phyloP scores from a whole-genome alignment of 2,797 vertebrate genomes.

The Onychomys leucogaster region DNA sequence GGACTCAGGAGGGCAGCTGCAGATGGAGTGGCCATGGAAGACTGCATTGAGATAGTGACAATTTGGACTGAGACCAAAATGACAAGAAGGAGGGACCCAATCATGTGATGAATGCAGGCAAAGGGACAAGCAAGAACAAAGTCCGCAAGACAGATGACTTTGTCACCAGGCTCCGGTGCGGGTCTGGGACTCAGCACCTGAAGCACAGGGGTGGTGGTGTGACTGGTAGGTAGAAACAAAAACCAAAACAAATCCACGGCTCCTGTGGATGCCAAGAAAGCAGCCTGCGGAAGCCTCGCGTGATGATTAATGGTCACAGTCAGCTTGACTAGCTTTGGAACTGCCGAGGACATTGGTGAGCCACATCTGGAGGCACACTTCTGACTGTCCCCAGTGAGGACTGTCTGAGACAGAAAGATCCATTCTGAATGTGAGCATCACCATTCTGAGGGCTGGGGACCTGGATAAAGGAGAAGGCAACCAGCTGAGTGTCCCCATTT shows the following conservation, averaged over 20 bases:
- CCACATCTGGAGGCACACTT: not conserved
- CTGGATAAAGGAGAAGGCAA: not conserved
- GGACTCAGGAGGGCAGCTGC: not conserved
- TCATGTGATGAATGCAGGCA: not conserved
- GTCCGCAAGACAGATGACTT: not conserved
- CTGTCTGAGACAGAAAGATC: no score
- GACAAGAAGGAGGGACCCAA: not conserved
- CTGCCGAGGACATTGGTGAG: not conserved
- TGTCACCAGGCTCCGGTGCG: not conserved
- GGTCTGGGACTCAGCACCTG: no score
- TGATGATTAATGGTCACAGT: not conserved
- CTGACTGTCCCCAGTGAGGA: not conserved
- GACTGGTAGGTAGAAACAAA: not conserved
- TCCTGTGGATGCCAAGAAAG: not conserved
- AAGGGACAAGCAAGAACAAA: not conserved
- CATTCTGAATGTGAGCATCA: no score
- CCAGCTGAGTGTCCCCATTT: no score
- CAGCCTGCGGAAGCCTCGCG: not conserved
- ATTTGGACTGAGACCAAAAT: not conserved
- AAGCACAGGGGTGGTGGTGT: not conserved
- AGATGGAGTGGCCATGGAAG: not conserved
- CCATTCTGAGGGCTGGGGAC: not conserved
- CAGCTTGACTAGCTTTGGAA: not conserved
- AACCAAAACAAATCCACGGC: not conserved
- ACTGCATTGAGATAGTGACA: not conserved